Evolutionary conservation across 2,797 vertebrate genomes (phyloP), one percentile per base, ranked within the genome.

Genomic region (Halcyon badia): DNA sequence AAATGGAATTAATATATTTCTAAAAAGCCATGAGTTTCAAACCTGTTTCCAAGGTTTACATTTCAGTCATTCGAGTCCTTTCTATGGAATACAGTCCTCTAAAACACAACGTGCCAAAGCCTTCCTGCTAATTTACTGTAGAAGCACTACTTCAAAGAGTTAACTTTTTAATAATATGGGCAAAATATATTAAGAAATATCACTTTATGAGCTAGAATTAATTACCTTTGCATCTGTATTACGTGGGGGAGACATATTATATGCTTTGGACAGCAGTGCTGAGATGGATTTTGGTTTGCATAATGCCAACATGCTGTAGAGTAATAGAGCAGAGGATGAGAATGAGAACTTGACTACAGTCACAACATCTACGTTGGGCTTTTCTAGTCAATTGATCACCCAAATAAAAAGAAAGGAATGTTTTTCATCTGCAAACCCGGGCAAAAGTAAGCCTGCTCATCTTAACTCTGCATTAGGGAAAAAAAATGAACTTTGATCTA

Each of bases 401-500:
- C 83, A 92, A 95, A 95, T 91, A 93, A 94, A 93, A 97, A 76
- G 48, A 85, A 92, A 94, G 30, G 61, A 93, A 92, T 91, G 82
- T 42, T 96, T 96, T 87, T 96, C 84, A 94, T 94, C 87, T 91
- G 90, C 44, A 92, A 66, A 70, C 85, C 89, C 61, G 41, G 84
- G 76, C 66, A 88, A 93, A 96, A 88, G 41, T 87, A 91, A 95
- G 42, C 19, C 88, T 81, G 72, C 62, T 93, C 69, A 64, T 96
- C 83, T 78, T 56, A 87, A 85, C 58, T 79, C 86, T 57, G 77
- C 62, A 57, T 90, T 88, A 92, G 54, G 65, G 48, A 52, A 68
- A 96, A 96, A 60, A 95, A 96, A 93, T 90, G 70, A 97, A 96
- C 88, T 95, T 96, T 92, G 94, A 93, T 94, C 91, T 93, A 81